Base-by-base conservation (phyloP, 2,797 vertebrate species). In the Lophius americanus region DNA sequence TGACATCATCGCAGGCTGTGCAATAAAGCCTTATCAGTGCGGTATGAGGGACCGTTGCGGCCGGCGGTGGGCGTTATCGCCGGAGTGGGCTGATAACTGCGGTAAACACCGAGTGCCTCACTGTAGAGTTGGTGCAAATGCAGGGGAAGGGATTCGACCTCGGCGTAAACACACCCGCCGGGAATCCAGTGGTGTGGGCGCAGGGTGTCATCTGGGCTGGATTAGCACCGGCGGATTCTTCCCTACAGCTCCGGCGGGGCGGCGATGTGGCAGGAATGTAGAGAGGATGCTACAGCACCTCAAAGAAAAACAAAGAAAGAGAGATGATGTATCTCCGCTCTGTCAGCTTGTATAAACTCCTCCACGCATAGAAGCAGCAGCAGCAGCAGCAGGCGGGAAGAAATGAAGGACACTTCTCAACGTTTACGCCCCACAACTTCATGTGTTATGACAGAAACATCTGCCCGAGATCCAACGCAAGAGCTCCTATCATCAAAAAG, bases 361-460 rank as follows among this genome's bases (percentile, higher is more conserved):
- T 68, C 44, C 41, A 6, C 57, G 54, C 51, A 10, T 33, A 60
- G 60, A 49, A 53, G 43, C 14, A 69, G 67, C 44, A 75, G 68
- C 49, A 49, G 23, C 12, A 2, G 23, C 23, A 2, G 23, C 23
- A 23, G 23, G n/a, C 12, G 5, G 4, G 14, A 5, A 7, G 47
- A 54, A 47, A 41, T 54, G 32, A 38, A 6, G 5, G 4, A 36
- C 35, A 3, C 2, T 43, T 44, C 65, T 69, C 46, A 75, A 43
- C 75, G 74, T 70, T 86, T 83, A 76, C 50, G 57, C 39, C 52
- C 39, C 66, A 65, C 32, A 49, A 77, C 64, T 56, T 70, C 39
- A 81, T 78, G 70, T 82, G 73, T 71, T 85, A 75, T 81, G 78
- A 87, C 74, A 81, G 75, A 79, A 83, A 82, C 79, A 87, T 85